phyloP scores from a whole-genome alignment of 2,797 vertebrate genomes.

The Melanotaenia nigrans region DNA sequence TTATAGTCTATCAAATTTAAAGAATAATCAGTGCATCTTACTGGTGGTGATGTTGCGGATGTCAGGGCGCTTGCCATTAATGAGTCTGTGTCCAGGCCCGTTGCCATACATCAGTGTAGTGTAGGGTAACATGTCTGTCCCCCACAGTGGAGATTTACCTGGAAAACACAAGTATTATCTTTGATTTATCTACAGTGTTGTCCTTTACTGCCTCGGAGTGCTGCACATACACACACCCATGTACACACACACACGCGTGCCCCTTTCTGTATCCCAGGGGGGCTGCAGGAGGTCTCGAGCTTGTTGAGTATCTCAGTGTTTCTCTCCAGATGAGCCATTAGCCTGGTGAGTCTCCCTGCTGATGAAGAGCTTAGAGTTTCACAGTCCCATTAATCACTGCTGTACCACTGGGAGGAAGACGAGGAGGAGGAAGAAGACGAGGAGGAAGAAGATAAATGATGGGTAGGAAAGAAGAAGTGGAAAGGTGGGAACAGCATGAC shows the following conservation, averaged over 20 bases:
- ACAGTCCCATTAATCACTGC: slow-evolving; percentile 73
- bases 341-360: slow-evolving; percentile 52
- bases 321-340: slow-evolving; percentile 75
- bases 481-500: slow-evolving; percentile 18
- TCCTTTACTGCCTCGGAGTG: not conserved
- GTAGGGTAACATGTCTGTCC: slow-evolving; percentile 74
- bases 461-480: slow-evolving; percentile 24
- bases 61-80: slow-evolving; percentile 75
- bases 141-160: slow-evolving; percentile 85
- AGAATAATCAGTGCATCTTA: slow-evolving; percentile 50
- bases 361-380: slow-evolving; percentile 73
- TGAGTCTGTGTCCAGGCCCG: slow-evolving; percentile 78
- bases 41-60: slow-evolving; percentile 79
- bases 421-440: slow-evolving; percentile 12
- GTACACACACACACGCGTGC: slow-evolving; percentile 31
- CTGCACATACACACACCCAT: slow-evolving; percentile 16
- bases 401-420: slow-evolving; percentile 34
- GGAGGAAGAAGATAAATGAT: slow-evolving; percentile 32
- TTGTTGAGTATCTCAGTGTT: slow-evolving; percentile 54
- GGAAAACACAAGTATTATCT: slow-evolving; percentile 25
- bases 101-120: slow-evolving; percentile 85
- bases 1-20: not conserved
- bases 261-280: slow-evolving; percentile 26
- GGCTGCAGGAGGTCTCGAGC: slow-evolving; percentile 42
- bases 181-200: slow-evolving; percentile 1